Percentiles rank a stretch among this genome's conserved stretches.
These are phyloP conservation scores for Phainopepla nitens DNA, from an alignment of 2,113 vertebrate genomes.

Conservation along the genomic window DNA sequence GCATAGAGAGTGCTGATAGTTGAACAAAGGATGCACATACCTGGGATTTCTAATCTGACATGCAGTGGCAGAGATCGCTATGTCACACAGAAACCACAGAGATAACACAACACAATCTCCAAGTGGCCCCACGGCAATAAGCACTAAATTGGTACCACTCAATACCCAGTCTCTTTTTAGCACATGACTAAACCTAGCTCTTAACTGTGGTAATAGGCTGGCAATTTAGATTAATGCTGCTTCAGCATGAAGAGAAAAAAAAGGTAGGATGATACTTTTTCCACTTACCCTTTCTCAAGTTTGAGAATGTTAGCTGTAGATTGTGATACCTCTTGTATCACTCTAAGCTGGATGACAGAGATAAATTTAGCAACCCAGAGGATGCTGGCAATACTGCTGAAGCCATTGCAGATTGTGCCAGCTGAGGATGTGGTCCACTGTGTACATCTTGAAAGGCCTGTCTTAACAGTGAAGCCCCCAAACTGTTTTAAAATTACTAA, in stretches of 20 bases:
- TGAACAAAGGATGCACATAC: background rate
- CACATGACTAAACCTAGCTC: background rate
- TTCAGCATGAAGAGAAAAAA: background rate
- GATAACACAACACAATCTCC: background rate
- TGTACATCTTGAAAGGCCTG: background rate
- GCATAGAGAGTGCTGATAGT: slow-evolving; percentile 32
- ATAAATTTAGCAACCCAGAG: background rate
- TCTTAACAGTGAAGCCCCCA: background rate
- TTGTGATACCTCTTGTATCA: background rate
- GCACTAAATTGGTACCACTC: slow-evolving; percentile 26
- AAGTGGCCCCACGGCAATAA: background rate
- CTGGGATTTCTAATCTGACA: background rate
- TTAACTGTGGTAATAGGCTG: slow-evolving; percentile 2
- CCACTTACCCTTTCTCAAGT: background rate
- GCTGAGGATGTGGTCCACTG: background rate
- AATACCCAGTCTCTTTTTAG: background rate
- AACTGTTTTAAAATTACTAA: background rate
- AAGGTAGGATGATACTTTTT: background rate
- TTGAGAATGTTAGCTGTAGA: background rate
- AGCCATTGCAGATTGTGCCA: background rate
- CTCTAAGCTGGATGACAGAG: background rate
- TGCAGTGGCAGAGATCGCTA: background rate
- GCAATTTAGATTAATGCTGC: background rate
- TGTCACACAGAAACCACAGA: background rate
- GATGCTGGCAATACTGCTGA: background rate